Conservation (phyloP, 2,888 invertebrate species). For the Trileptium ribeirensis region DNA sequence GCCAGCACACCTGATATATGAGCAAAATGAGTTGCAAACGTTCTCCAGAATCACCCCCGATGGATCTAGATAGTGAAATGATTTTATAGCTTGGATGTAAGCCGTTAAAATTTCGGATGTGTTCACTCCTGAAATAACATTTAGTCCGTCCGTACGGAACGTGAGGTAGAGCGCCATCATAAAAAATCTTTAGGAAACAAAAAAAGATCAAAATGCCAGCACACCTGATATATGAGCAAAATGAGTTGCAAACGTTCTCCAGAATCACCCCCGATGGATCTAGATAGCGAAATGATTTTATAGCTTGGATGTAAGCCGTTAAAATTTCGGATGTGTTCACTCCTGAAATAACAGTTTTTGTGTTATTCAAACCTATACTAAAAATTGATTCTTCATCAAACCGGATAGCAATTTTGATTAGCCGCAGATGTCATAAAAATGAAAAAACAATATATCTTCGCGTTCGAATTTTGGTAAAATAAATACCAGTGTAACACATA, state of each 20-base stretch:
- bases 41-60: slow-evolving; percentile 86
- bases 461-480: too few species aligned
- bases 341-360: slow-evolving; percentile 35
- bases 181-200: too few species aligned
- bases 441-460: too few species aligned
- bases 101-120: slow-evolving; percentile 91
- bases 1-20: too few species aligned
- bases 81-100: slow-evolving; percentile 87
- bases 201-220: too few species aligned
- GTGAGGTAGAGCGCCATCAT: too few species aligned
- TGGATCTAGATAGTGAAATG: slow-evolving; percentile 81
- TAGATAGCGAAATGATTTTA: slow-evolving; percentile 79
- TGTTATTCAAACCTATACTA: too few species aligned
- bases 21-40: slow-evolving; percentile 76
- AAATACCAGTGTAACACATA: too few species aligned
- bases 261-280: slow-evolving; percentile 88
- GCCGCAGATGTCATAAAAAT: too few species aligned
- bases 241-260: slow-evolving; percentile 86
- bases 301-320: slow-evolving; percentile 89
- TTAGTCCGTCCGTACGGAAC: too few species aligned
- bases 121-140: slow-evolving; percentile 63
- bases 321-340: slow-evolving; percentile 91
- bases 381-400: too few species aligned
- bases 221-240: slow-evolving; percentile 55
- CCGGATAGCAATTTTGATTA: too few species aligned